phyloP scores from a whole-genome alignment of 2,888 invertebrate species.

The Pyralis farinalis region DNA sequence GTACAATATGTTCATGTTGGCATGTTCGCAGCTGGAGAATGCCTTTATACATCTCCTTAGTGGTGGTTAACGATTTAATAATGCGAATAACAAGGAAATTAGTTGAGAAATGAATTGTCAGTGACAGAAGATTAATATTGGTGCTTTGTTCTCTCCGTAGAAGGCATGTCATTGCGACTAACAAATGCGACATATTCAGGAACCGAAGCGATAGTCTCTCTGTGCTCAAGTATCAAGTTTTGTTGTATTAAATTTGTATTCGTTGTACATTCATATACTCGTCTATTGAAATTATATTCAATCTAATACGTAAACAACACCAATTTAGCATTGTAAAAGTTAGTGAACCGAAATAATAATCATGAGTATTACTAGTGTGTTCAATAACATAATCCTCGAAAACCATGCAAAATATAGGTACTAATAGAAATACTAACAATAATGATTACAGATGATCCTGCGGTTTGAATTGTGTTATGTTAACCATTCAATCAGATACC shows the following conservation, averaged over 20 bases:
- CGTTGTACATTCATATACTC: no score
- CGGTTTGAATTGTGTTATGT: no score
- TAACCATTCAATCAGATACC: no score
- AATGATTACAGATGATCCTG: no score
- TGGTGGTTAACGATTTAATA: conserved; percentile 19
- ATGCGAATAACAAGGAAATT: conserved; percentile 14
- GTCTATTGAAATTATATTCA: no score
- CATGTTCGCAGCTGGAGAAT: conserved; percentile 10
- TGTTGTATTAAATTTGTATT: neutral
- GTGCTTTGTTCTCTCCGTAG: conserved; percentile 3
- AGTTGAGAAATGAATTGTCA: conserved; percentile 21
- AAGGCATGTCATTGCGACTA: neutral
- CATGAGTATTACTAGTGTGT: no score
- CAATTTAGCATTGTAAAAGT: no score
- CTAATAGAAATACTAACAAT: no score
- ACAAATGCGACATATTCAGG: neutral
- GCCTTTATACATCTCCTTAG: conserved; percentile 9
- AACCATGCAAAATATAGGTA: no score
- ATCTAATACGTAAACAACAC: no score
- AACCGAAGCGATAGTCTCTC: neutral
- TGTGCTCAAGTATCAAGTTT: neutral
- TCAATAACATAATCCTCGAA: no score
- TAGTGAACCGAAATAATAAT: no score
- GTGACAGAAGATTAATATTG: conserved; percentile 20
- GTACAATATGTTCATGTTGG: conserved; percentile 7